Evolutionary conservation across 2,888 invertebrate species (phyloP), one percentile per base, ranked within the genome.

Genomic region (Chrysolina oricalcia): DNA sequence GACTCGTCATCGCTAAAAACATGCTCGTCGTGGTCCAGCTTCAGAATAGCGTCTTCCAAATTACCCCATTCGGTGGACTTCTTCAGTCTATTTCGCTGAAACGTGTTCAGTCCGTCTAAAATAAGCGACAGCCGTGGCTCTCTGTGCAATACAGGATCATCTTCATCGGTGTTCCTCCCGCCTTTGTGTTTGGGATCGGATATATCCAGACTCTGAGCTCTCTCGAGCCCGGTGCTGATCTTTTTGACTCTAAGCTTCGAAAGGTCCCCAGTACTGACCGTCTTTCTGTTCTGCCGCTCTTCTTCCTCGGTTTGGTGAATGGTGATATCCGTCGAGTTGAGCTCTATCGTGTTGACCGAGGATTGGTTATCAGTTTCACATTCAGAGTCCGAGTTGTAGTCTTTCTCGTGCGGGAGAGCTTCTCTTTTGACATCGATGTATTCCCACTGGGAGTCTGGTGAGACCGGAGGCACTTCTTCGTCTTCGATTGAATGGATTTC

Each of bases 161-260:
- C 59, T 87, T 87, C 50, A 40, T 75, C 75, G 21, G 63, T 50
- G 63, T 74, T 27, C 75, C 80, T 48, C 64, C 76, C 73, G 63
- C 74, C 23, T 73, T 78, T 74, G 41, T 76, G 66, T 23, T 74
- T 82, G 0, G 90, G 86, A 69, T 91, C 91, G 1, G 93, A 93
- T 87, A 95, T 93, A 80, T 96, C 96, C 59, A 96, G 89, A 83
- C 95, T 95, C 85, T 95, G 95, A 0, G 96, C 95, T 78, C 95
- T 90, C 88, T 96, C 95, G 71, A 94, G 87, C 3, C 93, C 92
- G 3, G 83, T 85, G 0, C 76, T 50, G 15, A 63, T 23, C 23
- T 89, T 85, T 9, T 72, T 65, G 27, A 89, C 84, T 71, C 91
- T 90, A 77, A 95, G 93, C 85, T 93, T 92, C 0, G 95, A 94